Conservation (phyloP, 2,797 vertebrate species). For the Pogoniulus pusillus region DNA sequence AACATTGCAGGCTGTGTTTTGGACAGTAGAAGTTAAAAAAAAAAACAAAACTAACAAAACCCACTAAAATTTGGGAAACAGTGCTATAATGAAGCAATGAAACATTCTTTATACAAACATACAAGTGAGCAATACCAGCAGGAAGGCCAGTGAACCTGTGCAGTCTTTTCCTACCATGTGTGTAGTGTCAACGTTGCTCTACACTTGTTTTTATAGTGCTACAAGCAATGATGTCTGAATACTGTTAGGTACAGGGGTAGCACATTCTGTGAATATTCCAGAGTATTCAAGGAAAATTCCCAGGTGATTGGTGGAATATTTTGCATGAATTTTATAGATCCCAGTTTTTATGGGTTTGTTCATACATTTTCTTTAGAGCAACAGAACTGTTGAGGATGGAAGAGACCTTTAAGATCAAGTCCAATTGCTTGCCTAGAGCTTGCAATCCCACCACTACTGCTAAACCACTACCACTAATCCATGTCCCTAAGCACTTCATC, state of each 20-base stretch:
- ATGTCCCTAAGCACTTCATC: no score
- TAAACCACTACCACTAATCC: no score
- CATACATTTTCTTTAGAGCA: not conserved
- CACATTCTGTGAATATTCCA: not conserved
- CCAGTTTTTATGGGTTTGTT: not conserved
- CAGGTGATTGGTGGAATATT: not conserved
- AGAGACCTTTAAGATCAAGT: no score
- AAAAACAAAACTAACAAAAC: no score
- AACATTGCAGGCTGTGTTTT: not conserved
- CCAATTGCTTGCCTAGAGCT: no score
- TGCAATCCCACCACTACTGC: no score
- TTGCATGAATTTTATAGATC: not conserved
- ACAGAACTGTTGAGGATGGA: no score
- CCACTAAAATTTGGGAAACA: not conserved
- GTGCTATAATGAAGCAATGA: not conserved
- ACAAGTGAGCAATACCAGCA: accelerated
- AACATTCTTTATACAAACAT: not conserved
- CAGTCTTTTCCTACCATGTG: not conserved
- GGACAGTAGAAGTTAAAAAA: not conserved
- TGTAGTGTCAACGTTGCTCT: not conserved
- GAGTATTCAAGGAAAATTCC: not conserved
- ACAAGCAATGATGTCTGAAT: not conserved
- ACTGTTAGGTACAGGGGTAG: not conserved
- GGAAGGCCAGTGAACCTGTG: not conserved
- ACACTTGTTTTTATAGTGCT: not conserved